A percentile compares a stretch with the other conserved stretches of the same genome.
phyloP scores from a whole-genome alignment of 2,113 vertebrate genomes.

The Grantiella picta region DNA sequence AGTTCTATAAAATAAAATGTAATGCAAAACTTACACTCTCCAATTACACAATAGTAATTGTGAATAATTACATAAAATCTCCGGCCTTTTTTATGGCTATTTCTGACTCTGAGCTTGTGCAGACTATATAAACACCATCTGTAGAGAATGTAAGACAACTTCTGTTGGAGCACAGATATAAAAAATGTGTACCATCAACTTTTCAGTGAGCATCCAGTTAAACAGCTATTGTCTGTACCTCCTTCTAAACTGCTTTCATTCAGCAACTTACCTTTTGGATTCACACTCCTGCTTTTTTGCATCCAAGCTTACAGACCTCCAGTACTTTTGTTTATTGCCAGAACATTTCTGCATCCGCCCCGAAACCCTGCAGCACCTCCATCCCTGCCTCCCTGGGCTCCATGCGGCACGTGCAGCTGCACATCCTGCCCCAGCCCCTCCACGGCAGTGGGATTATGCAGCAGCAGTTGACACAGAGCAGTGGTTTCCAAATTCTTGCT shows the following conservation, averaged over 20 bases:
- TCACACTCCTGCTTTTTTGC: not conserved
- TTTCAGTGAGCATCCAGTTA: not conserved
- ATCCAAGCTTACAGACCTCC: not conserved
- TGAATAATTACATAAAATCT: constrained; percentile 64
- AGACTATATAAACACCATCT: constrained; percentile 72
- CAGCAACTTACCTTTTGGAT: not conserved
- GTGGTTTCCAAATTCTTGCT: constrained; percentile 1
- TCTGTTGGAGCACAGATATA: constrained; percentile 5
- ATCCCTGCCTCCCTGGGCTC: not conserved
- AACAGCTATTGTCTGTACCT: not conserved
- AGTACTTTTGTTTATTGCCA: not conserved
- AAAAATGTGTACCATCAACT: constrained; percentile 2
- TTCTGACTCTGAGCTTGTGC: constrained; percentile 53
- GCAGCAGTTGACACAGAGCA: not conserved
- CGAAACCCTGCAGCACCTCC: not conserved
- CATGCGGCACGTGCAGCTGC: not conserved
- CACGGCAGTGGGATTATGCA: not conserved
- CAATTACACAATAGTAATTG: constrained; percentile 64
- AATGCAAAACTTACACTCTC: constrained; percentile 57
- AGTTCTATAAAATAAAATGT: constrained; percentile 57
- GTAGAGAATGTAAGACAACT: constrained; percentile 52
- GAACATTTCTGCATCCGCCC: not conserved
- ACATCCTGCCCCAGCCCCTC: not conserved
- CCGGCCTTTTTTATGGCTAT: constrained; percentile 57
- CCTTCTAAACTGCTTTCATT: not conserved